Evolutionary conservation across 2,113 vertebrate species (phyloP).

Genomic region (Rana temporaria): DNA sequence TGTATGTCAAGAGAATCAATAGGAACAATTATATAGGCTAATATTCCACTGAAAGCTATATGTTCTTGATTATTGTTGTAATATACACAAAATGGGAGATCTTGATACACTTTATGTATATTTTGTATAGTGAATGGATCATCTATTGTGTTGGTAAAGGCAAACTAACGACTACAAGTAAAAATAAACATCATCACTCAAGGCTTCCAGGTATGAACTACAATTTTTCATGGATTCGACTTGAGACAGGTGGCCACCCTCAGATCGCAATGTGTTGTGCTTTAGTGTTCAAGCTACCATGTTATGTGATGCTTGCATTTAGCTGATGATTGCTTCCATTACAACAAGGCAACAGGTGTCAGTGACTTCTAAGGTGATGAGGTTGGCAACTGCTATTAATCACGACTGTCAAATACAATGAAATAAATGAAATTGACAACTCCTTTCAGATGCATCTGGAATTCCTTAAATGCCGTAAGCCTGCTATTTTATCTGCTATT

Average conservation of each 20-base stretch:
- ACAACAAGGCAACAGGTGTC: not conserved
- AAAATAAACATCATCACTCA: not conserved
- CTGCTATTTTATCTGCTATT: not conserved
- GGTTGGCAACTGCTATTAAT: not conserved
- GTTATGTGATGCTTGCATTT: not conserved
- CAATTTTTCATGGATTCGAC: not conserved
- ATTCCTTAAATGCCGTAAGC: not conserved
- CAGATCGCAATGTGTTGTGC: not conserved
- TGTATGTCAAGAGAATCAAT: too few relatives aligned
- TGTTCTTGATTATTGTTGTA: too few relatives aligned
- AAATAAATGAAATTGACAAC: not conserved
- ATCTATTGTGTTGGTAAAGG: not conserved
- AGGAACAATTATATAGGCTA: too few relatives aligned
- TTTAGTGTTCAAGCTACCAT: not conserved
- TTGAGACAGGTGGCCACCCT: not conserved
- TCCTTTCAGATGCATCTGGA: not conserved
- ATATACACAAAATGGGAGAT: too few relatives aligned
- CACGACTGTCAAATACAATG: not conserved
- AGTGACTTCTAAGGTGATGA: not conserved
- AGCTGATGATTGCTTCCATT: constrained; percentile 1
- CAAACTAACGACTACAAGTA: not conserved
- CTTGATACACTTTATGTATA: too few relatives aligned
- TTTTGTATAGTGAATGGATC: not conserved
- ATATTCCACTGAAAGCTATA: too few relatives aligned
- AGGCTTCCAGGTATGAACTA: not conserved